Base-by-base conservation (phyloP, 2,888 invertebrate species). In the Mesodorylaimus sp. region DNA sequence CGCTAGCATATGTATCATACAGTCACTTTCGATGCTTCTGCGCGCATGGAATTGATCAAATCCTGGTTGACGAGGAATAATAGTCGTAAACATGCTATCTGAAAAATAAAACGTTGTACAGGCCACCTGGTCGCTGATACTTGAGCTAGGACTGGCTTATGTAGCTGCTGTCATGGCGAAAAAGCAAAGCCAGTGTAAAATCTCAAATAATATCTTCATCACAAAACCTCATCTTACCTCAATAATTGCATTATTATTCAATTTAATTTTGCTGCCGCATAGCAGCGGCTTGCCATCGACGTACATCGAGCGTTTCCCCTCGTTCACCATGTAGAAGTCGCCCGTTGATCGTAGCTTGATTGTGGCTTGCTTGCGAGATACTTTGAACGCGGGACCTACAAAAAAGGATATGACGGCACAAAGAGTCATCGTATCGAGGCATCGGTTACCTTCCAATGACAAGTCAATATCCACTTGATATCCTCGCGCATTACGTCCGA, bases 291-390 rank as follows among this genome's bases (percentile, higher is more conserved):
- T 77, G 1, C 91, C 88, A 67, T 95, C 91, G 3, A 95, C 83
- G 67, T 84, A 89, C 61, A 95, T 81, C 1, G 91, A 83, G 53
- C 91, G 73, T 65, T 88, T 87, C 23, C 93, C 95, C 67, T 91
- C 89, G 43, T 93, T 93, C 23, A 83, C 81, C 60, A 95, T 29
- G 65, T 85, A 85, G 68, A 93, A 95, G 66, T 93, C 91, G 0
- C 91, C 93, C 56, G 83, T 87, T 67, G 85, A 86, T 48, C 86
- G 75, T 54, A 93, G 75, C 63, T 79, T 76, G 54, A 95, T 84
- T 1, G 86, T 83, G 5, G 86, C 93, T 68, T 53, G 55, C 13
- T 43, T 23, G 2, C 55, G 50, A 2, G 48, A 47, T 25, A 55
- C 42, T 58, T 91, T 93, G 67, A 83, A 82, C 0, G 91, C 83